Base-by-base conservation (phyloP, 2,888 invertebrate species). In the Drosophila peninsularis region DNA sequence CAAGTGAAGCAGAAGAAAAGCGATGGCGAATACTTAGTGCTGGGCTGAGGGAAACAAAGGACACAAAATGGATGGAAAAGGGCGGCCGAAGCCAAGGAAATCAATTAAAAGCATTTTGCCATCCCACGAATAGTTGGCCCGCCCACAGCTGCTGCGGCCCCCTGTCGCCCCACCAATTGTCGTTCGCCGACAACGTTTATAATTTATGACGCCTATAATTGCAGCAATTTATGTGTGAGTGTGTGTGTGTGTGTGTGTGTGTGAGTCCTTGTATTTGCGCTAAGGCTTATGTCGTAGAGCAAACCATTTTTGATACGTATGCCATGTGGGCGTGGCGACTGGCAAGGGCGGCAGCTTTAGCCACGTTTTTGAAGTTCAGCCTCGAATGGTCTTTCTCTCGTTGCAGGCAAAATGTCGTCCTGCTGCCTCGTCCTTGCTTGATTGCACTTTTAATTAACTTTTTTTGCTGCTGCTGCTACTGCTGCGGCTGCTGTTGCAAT, bases 391-490 rank as follows among this genome's bases (percentile, higher is more conserved):
- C 67, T 57, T 73, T 75, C 75, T 60, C 69, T 67, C 69, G 71
- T 64, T 79, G 78, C 83, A 66, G 69, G 84, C 72, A 71, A 72
- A 80, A 84, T 82, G 70, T 70, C 72, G 65, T 63, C 58, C 42
- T 45, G 53, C 39, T 21, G 37, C 62, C 63, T 56, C 60, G 70
- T 63, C 69, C 68, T 68, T 75, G 86, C 86, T 75, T 88, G 82
- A 82, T 88, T 88, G 89, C 89, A 79, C 88, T 88, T 88, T 88
- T 89, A 88, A 88, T 88, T 89, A 88, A 88, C 86, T 84, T 88
- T 88, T 86, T 87, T 88, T 75, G 71, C 66, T 57, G 44, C 45
- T 21, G 61, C 63, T 57, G 56, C 53, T 45, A 55, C 53, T 45
- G 57, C 47, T 44, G 21, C 37, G 54, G 53, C 49, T 60, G 63